A percentile compares a stretch with the other conserved stretches of the same genome.
Conservation (phyloP, 2,797 vertebrate species). For the Enteromius thamalakanensis region DNA sequence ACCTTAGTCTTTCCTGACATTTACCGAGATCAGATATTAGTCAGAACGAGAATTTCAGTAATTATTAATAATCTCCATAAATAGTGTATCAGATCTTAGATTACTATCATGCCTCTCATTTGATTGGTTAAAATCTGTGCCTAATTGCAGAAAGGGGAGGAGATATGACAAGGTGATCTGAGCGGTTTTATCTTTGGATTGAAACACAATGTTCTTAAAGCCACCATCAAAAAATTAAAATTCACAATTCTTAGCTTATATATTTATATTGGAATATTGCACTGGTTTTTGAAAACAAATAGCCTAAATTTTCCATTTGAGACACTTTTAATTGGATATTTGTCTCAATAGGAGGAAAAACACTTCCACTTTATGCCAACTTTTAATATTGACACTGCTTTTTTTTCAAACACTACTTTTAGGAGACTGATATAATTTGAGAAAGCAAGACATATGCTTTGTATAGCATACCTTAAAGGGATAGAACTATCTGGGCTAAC, state of each 20-base stretch:
- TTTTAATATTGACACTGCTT: neutral
- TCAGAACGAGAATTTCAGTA: neutral
- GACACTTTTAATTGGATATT: neutral
- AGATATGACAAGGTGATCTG: neutral
- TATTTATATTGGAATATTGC: neutral
- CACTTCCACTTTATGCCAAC: neutral
- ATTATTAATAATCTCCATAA: neutral
- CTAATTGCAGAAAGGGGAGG: slow-evolving; percentile 11
- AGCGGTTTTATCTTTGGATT: neutral
- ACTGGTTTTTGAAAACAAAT: too few species aligned
- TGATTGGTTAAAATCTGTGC: slow-evolving; percentile 24
- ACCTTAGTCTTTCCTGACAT: slow-evolving; percentile 17
- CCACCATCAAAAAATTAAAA: neutral
- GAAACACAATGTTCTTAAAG: neutral
- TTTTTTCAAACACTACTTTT: neutral
- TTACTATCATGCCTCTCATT: neutral
- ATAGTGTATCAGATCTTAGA: neutral
- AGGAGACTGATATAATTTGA: neutral
- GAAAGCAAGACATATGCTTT: neutral
- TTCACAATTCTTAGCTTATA: too few species aligned
- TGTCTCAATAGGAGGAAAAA: neutral
- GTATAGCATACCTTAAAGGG: neutral
- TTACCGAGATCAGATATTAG: neutral
- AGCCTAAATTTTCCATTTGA: neutral
- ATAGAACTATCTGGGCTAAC: too few species aligned